A percentile compares a stretch with the other conserved stretches of the same genome.
These are phyloP conservation scores for Macaria notata DNA, from an alignment of 2,888 invertebrate species.

Conservation along the genomic window DNA sequence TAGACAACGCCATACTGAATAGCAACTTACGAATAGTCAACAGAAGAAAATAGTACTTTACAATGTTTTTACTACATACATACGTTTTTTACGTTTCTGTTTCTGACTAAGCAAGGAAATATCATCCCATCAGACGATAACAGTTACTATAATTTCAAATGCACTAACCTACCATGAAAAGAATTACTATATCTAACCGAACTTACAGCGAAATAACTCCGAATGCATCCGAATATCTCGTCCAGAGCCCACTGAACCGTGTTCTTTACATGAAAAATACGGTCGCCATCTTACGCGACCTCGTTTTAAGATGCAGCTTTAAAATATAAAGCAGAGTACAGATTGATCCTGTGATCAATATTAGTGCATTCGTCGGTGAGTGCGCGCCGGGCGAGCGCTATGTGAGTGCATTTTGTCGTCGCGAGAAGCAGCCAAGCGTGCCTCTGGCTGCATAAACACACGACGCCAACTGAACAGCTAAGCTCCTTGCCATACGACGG, in stretches of 20 bases:
- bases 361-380: conserved; percentile 65
- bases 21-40: too few relatives aligned
- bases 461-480: conserved; percentile 53
- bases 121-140: too few relatives aligned
- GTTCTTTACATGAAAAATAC: conserved; percentile 26
- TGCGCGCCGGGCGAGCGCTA: conserved; percentile 53
- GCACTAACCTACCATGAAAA: too few relatives aligned
- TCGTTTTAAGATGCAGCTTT: conserved; percentile 32
- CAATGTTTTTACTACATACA: too few relatives aligned
- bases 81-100: too few relatives aligned
- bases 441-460: conserved; percentile 63
- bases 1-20: too few relatives aligned
- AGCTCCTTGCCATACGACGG: conserved; percentile 45
- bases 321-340: conserved; percentile 40
- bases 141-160: too few relatives aligned
- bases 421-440: conserved; percentile 67
- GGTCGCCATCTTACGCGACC: conserved; percentile 29
- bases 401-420: conserved; percentile 80
- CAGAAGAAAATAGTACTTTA: too few relatives aligned
- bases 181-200: too few relatives aligned
- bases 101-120: too few relatives aligned
- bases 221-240: conserved; percentile 23
- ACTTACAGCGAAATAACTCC: background rate
- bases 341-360: conserved; percentile 63
- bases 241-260: conserved; percentile 28